These are phyloP conservation scores for Strigops habroptila DNA, from an alignment of 2,113 vertebrate genomes.

Conservation along the genomic window DNA sequence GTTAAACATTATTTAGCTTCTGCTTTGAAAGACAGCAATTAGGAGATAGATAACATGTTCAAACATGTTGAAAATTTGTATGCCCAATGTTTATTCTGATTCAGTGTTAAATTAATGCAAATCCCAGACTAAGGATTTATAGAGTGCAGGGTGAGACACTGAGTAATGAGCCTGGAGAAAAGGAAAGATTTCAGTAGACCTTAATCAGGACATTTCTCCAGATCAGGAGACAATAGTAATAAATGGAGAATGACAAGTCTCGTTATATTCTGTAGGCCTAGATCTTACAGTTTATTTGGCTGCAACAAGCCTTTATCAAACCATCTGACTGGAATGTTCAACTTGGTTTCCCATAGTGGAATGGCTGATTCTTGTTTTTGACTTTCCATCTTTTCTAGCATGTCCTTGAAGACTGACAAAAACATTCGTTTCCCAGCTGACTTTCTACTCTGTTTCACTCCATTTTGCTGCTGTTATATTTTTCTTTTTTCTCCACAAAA, in stretches of 20 bases:
- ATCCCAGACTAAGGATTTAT: neutral
- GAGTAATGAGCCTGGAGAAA: neutral
- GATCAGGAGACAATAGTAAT: neutral
- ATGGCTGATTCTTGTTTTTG: neutral
- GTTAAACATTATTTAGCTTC: neutral
- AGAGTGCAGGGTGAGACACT: neutral
- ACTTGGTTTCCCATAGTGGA: neutral
- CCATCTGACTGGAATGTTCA: neutral
- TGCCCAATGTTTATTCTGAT: neutral
- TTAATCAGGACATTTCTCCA: neutral
- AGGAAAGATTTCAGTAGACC: neutral
- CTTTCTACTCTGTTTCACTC: neutral
- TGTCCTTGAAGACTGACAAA: neutral
- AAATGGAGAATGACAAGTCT: neutral
- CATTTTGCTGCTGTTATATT: neutral
- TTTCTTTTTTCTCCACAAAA: neutral
- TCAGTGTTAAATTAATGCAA: neutral
- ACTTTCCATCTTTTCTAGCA: neutral
- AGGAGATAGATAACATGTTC: neutral
- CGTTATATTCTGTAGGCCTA: neutral
- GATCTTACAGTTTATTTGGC: neutral
- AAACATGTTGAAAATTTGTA: neutral
- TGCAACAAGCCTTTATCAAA: neutral
- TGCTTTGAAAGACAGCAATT: neutral
- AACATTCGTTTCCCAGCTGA: neutral